Conservation (phyloP, 2,888 invertebrate species). For the Isotomurus palustris region DNA sequence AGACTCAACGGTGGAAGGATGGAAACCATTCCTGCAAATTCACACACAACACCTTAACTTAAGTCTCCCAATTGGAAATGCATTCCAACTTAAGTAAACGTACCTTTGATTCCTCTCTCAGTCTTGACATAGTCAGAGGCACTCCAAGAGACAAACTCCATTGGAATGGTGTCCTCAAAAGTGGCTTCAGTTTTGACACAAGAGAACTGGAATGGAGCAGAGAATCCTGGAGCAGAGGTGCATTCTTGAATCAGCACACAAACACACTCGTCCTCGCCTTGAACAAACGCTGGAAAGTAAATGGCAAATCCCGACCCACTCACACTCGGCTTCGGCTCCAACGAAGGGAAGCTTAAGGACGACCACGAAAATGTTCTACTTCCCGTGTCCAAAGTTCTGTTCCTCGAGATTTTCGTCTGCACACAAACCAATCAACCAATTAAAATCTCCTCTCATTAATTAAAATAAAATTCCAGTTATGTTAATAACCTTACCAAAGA, state of each 20-base stretch:
- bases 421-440: conserved; percentile 8
- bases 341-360: conserved; percentile 19
- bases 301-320: conserved; percentile 41
- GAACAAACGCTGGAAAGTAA: conserved; percentile 38
- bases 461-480: background rate
- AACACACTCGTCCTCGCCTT: conserved; percentile 32
- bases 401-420: conserved; percentile 39
- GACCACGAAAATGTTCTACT: conserved; percentile 36
- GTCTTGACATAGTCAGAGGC: conserved; percentile 36
- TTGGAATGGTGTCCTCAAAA: conserved; percentile 41
- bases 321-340: background rate
- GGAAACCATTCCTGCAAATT: conserved; percentile 36
- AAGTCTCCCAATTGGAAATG: background rate
- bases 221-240: conserved; percentile 20
- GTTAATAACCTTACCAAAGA: conserved; percentile 41
- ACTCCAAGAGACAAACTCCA: conserved; percentile 39
- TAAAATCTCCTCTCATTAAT: no score
- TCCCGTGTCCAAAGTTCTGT: conserved; percentile 14
- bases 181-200: conserved; percentile 38
- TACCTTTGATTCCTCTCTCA: conserved; percentile 39
- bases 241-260: conserved; percentile 40
- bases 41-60: background rate
- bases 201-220: conserved; percentile 36
- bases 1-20: conserved; percentile 41
- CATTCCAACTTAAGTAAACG: no score